A percentile compares a stretch with the other conserved stretches of the same genome.
Conservation (phyloP, 2,888 invertebrate species). For the Xylophagus ater region DNA sequence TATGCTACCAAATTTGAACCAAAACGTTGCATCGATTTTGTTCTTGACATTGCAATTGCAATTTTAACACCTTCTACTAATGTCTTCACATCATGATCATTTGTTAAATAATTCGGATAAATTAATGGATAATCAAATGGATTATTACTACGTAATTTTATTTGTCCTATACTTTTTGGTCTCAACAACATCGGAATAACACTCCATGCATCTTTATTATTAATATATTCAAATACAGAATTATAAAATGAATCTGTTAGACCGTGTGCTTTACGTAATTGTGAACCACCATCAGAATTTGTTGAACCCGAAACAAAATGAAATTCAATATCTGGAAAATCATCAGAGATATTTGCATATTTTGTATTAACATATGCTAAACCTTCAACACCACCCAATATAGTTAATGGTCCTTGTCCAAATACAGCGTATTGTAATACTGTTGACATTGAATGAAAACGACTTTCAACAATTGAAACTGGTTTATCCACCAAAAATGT, state of each 20-base stretch:
- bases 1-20: slow-evolving; percentile 59
- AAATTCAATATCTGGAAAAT: slow-evolving; percentile 82
- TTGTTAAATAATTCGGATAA: slow-evolving; percentile 81
- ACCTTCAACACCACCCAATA: slow-evolving; percentile 81
- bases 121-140: slow-evolving; percentile 83
- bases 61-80: slow-evolving; percentile 80
- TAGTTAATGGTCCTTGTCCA: slow-evolving; percentile 73
- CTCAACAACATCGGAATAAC: slow-evolving; percentile 74
- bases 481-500: slow-evolving; percentile 70
- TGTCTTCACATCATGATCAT: slow-evolving; percentile 67
- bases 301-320: slow-evolving; percentile 82
- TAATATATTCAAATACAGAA: slow-evolving; percentile 60
- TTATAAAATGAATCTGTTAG: slow-evolving; percentile 63
- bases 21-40: slow-evolving; percentile 61
- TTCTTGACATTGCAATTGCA: slow-evolving; percentile 66
- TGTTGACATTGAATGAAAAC: slow-evolving; percentile 67
- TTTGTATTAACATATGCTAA: slow-evolving; percentile 84
- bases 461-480: slow-evolving; percentile 66
- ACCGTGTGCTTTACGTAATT: slow-evolving; percentile 69
- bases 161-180: slow-evolving; percentile 70
- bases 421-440: slow-evolving; percentile 74
- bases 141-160: slow-evolving; percentile 69
- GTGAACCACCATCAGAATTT: slow-evolving; percentile 74
- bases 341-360: slow-evolving; percentile 64
- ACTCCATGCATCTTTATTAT: slow-evolving; percentile 70